Evolutionary conservation across 2,113 vertebrate genomes (phyloP).

Genomic region (Merops nubicus): DNA sequence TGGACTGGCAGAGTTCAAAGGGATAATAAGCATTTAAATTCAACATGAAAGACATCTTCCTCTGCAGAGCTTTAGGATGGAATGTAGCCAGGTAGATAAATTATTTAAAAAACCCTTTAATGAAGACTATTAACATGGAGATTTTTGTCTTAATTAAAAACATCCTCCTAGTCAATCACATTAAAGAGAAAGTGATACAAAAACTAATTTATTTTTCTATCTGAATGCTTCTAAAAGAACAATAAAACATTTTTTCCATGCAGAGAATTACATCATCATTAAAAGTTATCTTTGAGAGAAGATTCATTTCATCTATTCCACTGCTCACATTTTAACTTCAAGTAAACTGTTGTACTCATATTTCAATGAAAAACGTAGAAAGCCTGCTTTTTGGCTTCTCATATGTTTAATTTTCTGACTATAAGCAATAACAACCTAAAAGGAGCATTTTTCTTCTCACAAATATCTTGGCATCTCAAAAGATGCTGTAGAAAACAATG

Average conservation of each 20-base stretch:
- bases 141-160: slow-evolving; percentile 51
- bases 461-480: background rate
- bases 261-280: background rate
- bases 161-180: background rate
- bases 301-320: background rate
- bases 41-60: slow-evolving; percentile 43
- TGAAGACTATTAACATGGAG: slow-evolving; percentile 38
- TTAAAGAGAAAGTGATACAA: slow-evolving; percentile 9
- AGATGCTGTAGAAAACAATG: background rate
- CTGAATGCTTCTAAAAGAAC: background rate
- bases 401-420: background rate
- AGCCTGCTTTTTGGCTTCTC: background rate
- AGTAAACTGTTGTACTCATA: background rate
- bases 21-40: slow-evolving; percentile 51
- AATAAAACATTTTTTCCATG: background rate
- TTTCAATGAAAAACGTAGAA: background rate
- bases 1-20: slow-evolving; percentile 47
- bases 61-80: slow-evolving; percentile 2
- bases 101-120: slow-evolving; percentile 50
- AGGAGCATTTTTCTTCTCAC: background rate
- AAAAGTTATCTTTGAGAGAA: background rate
- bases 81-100: slow-evolving; percentile 13
- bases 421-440: background rate
- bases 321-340: background rate
- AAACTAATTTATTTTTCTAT: background rate